A percentile compares a stretch with the other conserved stretches of the same genome.
phyloP scores from a whole-genome alignment of 2,113 vertebrate genomes.

The Gila orcuttii region DNA sequence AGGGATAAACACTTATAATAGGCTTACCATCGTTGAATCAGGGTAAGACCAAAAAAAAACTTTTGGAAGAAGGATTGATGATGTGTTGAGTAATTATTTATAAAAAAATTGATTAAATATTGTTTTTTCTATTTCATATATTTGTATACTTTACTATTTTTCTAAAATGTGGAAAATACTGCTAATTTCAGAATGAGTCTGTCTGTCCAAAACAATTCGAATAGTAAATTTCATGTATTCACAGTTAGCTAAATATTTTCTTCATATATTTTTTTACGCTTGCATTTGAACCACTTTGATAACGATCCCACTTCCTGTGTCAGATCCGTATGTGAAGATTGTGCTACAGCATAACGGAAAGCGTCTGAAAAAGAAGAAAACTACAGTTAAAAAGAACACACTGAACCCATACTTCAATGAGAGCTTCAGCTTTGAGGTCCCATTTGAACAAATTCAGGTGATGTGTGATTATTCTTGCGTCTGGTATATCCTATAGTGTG shows the following conservation, averaged over 20 bases:
- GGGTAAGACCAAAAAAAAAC: no score
- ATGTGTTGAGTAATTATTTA: no score
- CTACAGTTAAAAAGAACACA: slow-evolving; percentile 91
- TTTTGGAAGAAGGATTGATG: no score
- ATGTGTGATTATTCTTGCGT: neutral
- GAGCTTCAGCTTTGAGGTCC: slow-evolving; percentile 90
- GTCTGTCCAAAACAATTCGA: neutral
- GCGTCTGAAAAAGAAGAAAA: slow-evolving; percentile 90
- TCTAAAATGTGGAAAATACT: neutral
- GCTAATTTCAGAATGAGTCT: no score
- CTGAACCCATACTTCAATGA: slow-evolving; percentile 92
- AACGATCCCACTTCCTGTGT: neutral
- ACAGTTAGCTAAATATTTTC: neutral
- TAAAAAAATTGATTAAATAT: no score
- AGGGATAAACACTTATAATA: no score
- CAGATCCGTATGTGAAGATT: slow-evolving; percentile 77
- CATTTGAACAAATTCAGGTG: slow-evolving; percentile 91
- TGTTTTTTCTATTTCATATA: neutral
- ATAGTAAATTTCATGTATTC: neutral
- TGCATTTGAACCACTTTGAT: neutral
- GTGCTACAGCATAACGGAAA: slow-evolving; percentile 88
- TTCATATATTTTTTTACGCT: neutral
- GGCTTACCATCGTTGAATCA: no score
- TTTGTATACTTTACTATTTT: neutral
- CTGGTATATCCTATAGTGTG: neutral